Evolutionary conservation across 92 coral and sea anemone species (phyloP).

Genomic region (Phenganax stokvisi): DNA sequence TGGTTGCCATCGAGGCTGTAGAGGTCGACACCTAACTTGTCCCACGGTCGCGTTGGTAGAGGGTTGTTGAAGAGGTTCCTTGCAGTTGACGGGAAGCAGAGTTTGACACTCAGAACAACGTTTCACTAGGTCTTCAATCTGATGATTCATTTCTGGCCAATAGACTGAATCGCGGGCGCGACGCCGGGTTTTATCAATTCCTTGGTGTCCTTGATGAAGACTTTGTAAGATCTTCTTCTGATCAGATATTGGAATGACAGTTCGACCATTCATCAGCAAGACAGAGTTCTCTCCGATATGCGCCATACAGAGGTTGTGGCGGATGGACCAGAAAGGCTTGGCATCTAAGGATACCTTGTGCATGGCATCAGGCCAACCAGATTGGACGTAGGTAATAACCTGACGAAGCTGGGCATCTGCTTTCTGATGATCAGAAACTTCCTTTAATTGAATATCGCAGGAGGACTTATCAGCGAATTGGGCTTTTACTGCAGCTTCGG

Average conservation of each 20-base stretch:
- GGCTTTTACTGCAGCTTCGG: conserved; percentile 27
- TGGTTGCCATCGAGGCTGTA: not conserved
- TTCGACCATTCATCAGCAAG: not conserved
- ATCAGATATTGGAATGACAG: not conserved
- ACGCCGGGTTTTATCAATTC: not conserved
- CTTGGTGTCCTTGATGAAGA: not conserved
- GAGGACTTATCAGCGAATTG: conserved; percentile 32
- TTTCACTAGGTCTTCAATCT: not conserved
- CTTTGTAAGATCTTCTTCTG: not conserved
- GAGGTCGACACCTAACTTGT: not conserved
- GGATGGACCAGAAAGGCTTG: conserved; percentile 35
- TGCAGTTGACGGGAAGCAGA: conserved; percentile 1
- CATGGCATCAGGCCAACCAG: conserved; percentile 31
- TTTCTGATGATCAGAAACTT: conserved; percentile 16
- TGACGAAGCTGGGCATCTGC: conserved; percentile 15
- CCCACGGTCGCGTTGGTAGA: conserved; percentile 15
- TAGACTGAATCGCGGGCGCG: too few species aligned
- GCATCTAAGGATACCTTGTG: conserved; percentile 5
- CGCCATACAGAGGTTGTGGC: conserved; percentile 5
- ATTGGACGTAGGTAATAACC: conserved; percentile 13
- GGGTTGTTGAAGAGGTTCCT: conserved; percentile 26
- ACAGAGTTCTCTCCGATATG: not conserved
- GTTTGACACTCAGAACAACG: conserved; percentile 8
- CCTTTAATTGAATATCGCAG: conserved; percentile 19
- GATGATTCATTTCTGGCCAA: too few species aligned